Evolutionary conservation across 2,888 invertebrate genomes (phyloP).

Genomic region (Camponotus fellah): DNA sequence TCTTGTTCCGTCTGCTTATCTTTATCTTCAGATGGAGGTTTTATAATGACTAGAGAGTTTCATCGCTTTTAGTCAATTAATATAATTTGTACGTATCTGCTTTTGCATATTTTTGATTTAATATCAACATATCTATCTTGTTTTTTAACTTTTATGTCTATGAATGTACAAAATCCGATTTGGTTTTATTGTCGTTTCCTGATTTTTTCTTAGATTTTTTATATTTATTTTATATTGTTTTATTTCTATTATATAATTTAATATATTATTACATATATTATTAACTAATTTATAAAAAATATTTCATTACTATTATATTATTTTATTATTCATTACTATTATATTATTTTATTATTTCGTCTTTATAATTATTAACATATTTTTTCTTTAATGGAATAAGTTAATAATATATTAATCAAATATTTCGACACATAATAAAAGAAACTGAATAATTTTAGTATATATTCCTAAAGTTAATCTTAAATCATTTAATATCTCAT

Average conservation of each 20-base stretch:
- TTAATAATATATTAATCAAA: slow-evolving; percentile 5
- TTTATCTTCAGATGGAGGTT: slow-evolving; percentile 11
- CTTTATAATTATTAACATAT: not conserved
- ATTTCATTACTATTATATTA: not conserved
- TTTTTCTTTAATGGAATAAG: not conserved
- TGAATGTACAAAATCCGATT: not conserved
- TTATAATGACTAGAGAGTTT: not conserved
- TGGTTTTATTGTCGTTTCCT: not conserved
- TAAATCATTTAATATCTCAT: not conserved
- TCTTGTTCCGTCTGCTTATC: not conserved
- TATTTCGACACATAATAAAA: not conserved
- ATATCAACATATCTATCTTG: slow-evolving; percentile 7
- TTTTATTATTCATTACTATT: slow-evolving; percentile 26
- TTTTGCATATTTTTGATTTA: slow-evolving; percentile 29
- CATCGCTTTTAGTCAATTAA: slow-evolving; percentile 22
- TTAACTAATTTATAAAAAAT: not conserved
- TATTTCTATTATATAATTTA: not conserved
- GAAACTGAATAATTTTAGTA: not conserved
- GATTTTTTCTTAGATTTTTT: not conserved
- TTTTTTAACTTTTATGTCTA: slow-evolving; percentile 25
- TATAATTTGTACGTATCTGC: slow-evolving; percentile 31
- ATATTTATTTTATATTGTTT: not conserved
- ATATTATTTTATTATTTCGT: slow-evolving; percentile 9
- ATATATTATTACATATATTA: not conserved
- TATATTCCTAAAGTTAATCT: not conserved